Base-by-base conservation (phyloP, 2,113 vertebrate species). In the Apeltes quadracus region DNA sequence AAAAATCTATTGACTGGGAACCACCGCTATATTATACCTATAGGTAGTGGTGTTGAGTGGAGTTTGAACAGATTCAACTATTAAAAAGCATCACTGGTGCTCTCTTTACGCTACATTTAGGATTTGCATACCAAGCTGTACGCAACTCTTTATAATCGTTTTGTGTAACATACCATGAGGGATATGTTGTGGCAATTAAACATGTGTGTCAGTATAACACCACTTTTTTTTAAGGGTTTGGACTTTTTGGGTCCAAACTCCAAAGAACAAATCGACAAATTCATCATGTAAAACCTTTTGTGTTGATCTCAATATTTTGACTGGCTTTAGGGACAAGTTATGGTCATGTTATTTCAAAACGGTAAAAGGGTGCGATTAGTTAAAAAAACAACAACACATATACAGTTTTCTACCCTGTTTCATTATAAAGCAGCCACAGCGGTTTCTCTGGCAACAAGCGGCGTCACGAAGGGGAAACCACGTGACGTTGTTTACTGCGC, bases 401-500 rank as follows among this genome's bases (percentile, higher is more conserved):
- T n/a, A n/a, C n/a, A n/a, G n/a, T n/a, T n/a, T n/a, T n/a, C 4
- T 15, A 4, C 7, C 15, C 27, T 39, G 34, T 18, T 46, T 1
- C 2, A 10, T 12, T 23, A 23, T 0, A 14, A 6, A 73, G 69
- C 16, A 23, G 46, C 25, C 75, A 57, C 75, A 78, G 82, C 82
- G 84, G 82, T 87, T 88, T 12, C 61, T 79, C 76, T 63, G 56
- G 54, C 50, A 57, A 20, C 64, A 13, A 14, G 10, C 18, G 13
- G 5, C 14, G 8, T 44, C 4, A 12, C 10, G 4, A 10, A 20
- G 3, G 25, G 29, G 56, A 23, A 22, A 14, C 29, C 18, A 7
- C 2, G 15, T n/a, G 4, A 13, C 9, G 25, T 3, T 7, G n/a
- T 22, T 29, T 9, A 13, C 69, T 25, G 43, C 59, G 43, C 34